These are phyloP conservation scores for Andrena hattorfiana DNA, from an alignment of 2,888 invertebrate genomes.

Conservation along the genomic window DNA sequence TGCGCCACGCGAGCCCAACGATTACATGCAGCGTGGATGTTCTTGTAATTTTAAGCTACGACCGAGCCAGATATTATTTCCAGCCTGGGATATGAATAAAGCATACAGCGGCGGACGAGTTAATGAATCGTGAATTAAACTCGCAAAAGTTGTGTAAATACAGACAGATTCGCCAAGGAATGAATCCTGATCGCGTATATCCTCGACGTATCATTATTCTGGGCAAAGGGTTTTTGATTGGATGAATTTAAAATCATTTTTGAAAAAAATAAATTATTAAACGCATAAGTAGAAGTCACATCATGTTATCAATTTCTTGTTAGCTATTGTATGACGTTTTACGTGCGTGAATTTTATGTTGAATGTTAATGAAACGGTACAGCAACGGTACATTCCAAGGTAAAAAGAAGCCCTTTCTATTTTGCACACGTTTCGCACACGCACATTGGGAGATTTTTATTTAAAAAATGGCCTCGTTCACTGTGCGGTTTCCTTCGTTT, in stretches of 20 bases:
- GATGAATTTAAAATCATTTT: too few species aligned
- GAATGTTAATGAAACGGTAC: conserved; percentile 6
- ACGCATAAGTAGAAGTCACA: too few species aligned
- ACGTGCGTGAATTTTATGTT: background rate
- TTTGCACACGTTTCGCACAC: conserved; percentile 7
- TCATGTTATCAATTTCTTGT: too few species aligned
- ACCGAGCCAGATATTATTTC: conserved; percentile 4
- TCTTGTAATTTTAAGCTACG: conserved; percentile 19
- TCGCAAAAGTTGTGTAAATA: background rate
- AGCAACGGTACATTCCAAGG: too few species aligned
- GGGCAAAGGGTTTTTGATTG: too few species aligned
- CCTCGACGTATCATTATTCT: background rate
- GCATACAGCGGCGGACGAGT: background rate
- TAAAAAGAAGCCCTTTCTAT: background rate
- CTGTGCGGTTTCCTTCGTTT: conserved; percentile 14
- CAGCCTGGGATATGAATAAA: conserved; percentile 4
- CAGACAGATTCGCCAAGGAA: background rate
- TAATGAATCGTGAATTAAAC: conserved; percentile 13
- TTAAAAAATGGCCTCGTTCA: conserved; percentile 18
- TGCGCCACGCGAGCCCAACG: background rate
- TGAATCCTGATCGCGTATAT: background rate
- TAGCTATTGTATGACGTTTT: too few species aligned
- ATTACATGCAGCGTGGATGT: background rate
- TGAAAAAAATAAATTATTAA: too few species aligned
- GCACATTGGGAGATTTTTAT: conserved; percentile 19